Conservation (phyloP, 2,113 vertebrate genomes). For the Thunnus thynnus region DNA sequence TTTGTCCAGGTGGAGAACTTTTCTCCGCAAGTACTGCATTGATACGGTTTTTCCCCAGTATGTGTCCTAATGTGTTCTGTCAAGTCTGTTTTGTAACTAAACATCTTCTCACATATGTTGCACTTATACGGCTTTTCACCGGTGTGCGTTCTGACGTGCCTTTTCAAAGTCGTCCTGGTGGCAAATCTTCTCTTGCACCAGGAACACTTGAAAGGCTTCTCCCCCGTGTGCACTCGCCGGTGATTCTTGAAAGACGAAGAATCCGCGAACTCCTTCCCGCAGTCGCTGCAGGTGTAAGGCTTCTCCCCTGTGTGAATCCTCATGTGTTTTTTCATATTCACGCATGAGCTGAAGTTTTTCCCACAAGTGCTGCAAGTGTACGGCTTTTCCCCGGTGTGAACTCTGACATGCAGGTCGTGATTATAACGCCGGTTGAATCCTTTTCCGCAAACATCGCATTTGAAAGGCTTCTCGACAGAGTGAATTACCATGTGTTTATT, state of each 20-base stretch:
- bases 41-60: constrained; percentile 59
- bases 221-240: constrained; percentile 59
- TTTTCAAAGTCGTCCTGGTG: constrained; percentile 36
- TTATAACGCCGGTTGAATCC: constrained; percentile 55
- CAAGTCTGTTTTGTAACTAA: constrained; percentile 35
- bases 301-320: constrained; percentile 67
- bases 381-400: constrained; percentile 71
- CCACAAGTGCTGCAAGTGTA: constrained; percentile 49
- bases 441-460: constrained; percentile 53
- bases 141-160: constrained; percentile 58
- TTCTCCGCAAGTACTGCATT: constrained; percentile 49
- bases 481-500: constrained; percentile 62
- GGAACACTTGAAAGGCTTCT: constrained; percentile 63
- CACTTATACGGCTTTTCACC: constrained; percentile 66
- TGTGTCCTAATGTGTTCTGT: constrained; percentile 58
- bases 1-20: constrained; percentile 60
- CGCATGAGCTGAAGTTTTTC: constrained; percentile 45
- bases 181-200: constrained; percentile 56
- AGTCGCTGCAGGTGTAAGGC: constrained; percentile 59
- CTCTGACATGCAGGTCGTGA: constrained; percentile 43
- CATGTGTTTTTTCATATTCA: constrained; percentile 66
- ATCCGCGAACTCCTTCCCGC: constrained; percentile 55
- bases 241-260: constrained; percentile 61
- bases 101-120: constrained; percentile 36
- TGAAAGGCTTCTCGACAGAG: constrained; percentile 55